Base-by-base conservation (phyloP, 2,797 vertebrate species). In the Myotis daubentonii region DNA sequence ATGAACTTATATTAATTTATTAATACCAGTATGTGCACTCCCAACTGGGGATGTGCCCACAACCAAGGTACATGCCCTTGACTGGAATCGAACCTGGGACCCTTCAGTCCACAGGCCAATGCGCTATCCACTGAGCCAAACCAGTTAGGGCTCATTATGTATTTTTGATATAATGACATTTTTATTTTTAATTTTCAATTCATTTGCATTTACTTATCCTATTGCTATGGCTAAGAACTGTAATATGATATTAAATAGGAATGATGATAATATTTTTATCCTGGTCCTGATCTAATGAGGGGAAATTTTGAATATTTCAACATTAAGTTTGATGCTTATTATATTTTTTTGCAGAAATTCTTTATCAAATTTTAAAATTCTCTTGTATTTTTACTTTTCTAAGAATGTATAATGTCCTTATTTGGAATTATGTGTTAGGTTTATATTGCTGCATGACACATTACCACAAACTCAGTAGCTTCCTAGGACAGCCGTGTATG, bases 171-270 rank as follows among this genome's bases (percentile, higher is more conserved):
- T 36, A 72, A 72, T 80, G 16, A 85, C 8, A 70, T 25, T 75
- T 92, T 65, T 83, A 66, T 71, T 76, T 84, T 91, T 83, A 17
- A 51, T 93, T 80, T 51, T 16, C 12, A 78, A 15, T 47, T 87
- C 33, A 91, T 68, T 68, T 70, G 44, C 3, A 72, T 88, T 47
- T 81, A 47, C 30, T 70, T 80, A 47, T 25, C 8, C 3, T 55
- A 83, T 81, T 70, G 4, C 25, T 76, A 4, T 90, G 55, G 11
- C 28, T 72, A 66, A 41, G 16, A 30, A 78, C 15, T 66, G 38
- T 15, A 72, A 6, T 60, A 17, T 4, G 57, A 10, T 90, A 20
- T 23, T 72, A 13, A 60, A 57, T 30, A 66, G 25, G 70, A 85
- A 38, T 30, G 11, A 10, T 80, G n/a, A 49, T 71, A 53, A 44